Percentiles rank a stretch among this genome's conserved stretches.
Conservation (phyloP, 2,797 vertebrate genomes). For the Pangasius mekongensis region DNA sequence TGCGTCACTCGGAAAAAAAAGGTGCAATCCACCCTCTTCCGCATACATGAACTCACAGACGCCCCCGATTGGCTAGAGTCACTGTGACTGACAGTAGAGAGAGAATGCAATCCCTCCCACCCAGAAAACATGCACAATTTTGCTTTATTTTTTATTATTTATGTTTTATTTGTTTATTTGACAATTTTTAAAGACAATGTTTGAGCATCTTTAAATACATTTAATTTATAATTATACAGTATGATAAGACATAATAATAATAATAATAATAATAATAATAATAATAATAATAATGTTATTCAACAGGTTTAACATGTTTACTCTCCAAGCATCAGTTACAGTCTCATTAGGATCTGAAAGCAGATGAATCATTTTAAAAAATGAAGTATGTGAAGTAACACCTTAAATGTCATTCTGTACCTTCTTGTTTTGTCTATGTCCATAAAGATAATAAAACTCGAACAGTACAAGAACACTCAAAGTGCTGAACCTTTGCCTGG, state of each 20-base stretch:
- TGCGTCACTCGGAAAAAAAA: neutral
- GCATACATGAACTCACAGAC: neutral
- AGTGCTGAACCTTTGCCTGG: neutral
- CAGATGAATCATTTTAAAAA: conserved; percentile 6
- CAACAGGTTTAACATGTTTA: neutral
- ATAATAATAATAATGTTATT: neutral
- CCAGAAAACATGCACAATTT: neutral
- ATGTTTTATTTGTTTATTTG: neutral
- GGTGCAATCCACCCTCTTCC: neutral
- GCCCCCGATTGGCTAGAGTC: neutral
- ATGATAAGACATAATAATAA: neutral
- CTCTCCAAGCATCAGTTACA: neutral
- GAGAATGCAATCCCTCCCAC: neutral
- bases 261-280: neutral
- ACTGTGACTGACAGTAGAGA: neutral
- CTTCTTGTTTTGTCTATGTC: neutral
- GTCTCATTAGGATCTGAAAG: conserved; percentile 15
- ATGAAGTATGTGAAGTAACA: neutral
- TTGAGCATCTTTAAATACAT: neutral
- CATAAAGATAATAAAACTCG: neutral
- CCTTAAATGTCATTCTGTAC: neutral
- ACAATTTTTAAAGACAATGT: neutral
- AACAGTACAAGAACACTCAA: neutral
- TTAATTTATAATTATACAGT: neutral
- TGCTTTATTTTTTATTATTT: neutral